Evolutionary conservation across 2,888 invertebrate species (phyloP).

Genomic region (Arenicola marina): DNA sequence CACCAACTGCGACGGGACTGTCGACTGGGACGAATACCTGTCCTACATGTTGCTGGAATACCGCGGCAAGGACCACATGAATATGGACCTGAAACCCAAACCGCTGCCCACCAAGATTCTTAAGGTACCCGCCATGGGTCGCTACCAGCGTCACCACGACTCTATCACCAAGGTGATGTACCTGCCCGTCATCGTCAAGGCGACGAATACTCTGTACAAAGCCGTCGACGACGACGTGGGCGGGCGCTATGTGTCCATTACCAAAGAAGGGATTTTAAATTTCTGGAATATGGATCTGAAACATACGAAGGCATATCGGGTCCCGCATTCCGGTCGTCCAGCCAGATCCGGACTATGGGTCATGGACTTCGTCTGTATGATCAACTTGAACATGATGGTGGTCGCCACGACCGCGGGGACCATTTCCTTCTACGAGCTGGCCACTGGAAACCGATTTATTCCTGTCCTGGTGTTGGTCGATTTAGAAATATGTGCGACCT

Average conservation of each 20-base stretch:
- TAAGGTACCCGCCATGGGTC: constrained; percentile 6
- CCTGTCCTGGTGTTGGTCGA: constrained; percentile 65
- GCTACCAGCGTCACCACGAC: constrained; percentile 18
- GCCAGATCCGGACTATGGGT: constrained; percentile 65
- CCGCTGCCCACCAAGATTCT: constrained; percentile 7
- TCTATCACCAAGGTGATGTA: constrained; percentile 12
- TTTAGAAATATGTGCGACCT: constrained; percentile 67
- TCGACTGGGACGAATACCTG: constrained; percentile 78
- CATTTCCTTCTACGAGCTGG: constrained; percentile 72
- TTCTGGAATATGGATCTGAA: constrained; percentile 78
- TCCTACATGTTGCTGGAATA: constrained; percentile 77
- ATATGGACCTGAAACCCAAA: constrained; percentile 1
- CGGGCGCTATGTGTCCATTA: constrained; percentile 76
- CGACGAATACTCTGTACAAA: constrained; percentile 36
- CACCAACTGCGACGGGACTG: constrained; percentile 65
- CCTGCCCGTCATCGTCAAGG: constrained; percentile 10
- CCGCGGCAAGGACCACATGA: constrained; percentile 51
- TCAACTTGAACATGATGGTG: constrained; percentile 78
- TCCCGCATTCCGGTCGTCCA: neutral
- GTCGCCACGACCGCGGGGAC: constrained; percentile 79
- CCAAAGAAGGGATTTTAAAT: constrained; percentile 77
- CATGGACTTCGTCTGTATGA: constrained; percentile 74
- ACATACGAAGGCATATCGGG: constrained; percentile 47
- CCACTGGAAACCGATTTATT: constrained; percentile 8
- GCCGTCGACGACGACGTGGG: constrained; percentile 65